Conservation (phyloP, 2,797 vertebrate species). For the Sphaeramia orbicularis region DNA sequence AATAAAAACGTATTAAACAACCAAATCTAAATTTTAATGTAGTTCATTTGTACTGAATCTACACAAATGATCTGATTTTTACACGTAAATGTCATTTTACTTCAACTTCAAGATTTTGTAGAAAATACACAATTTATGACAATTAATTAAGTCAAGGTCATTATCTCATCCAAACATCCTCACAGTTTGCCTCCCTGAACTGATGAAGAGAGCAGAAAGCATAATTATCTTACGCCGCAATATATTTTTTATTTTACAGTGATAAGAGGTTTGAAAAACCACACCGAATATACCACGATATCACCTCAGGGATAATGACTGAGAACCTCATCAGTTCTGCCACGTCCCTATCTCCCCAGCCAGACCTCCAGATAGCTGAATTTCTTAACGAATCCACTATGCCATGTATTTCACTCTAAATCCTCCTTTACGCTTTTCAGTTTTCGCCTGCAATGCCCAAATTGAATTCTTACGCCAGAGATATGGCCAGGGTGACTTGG, state of each 20-base stretch:
- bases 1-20: too few species aligned
- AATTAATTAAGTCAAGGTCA: neutral
- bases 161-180: constrained; percentile 37
- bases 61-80: too few species aligned
- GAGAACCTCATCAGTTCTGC: constrained; percentile 76
- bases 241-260: constrained; percentile 28
- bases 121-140: too few species aligned
- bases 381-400: constrained; percentile 61
- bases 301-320: constrained; percentile 70
- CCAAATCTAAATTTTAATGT: too few species aligned
- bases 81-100: too few species aligned
- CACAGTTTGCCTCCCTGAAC: constrained; percentile 28
- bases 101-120: too few species aligned
- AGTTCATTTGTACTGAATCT: too few species aligned
- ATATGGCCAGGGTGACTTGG: constrained; percentile 77
- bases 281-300: constrained; percentile 51
- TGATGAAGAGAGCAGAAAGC: constrained; percentile 3
- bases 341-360: constrained; percentile 72
- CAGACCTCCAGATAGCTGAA: constrained; percentile 74
- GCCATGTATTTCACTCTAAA: constrained; percentile 72
- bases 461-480: constrained; percentile 73
- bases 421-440: constrained; percentile 73
- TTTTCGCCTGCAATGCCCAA: constrained; percentile 63
- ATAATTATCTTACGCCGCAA: too few species aligned
- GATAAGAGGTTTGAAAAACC: constrained; percentile 51